Conservation (phyloP, 2,113 vertebrate species). For the Numenius arquata region DNA sequence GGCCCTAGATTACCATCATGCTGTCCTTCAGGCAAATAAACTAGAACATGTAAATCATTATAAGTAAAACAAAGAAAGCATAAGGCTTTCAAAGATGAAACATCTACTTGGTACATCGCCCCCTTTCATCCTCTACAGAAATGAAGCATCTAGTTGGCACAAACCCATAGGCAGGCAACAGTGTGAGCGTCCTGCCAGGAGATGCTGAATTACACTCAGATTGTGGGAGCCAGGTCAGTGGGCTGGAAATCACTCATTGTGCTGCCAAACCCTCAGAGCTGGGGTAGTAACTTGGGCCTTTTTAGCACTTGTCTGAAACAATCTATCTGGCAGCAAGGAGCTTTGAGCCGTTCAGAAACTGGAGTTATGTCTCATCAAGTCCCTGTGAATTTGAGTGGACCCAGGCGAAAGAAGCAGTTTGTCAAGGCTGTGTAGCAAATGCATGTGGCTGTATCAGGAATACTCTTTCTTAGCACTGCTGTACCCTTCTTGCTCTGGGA, state of each 20-base stretch:
- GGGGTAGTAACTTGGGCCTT: background rate
- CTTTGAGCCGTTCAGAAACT: background rate
- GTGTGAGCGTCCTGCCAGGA: background rate
- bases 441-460: background rate
- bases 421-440: background rate
- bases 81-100: background rate
- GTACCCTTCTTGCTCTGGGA: background rate
- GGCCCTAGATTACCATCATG: background rate
- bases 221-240: background rate
- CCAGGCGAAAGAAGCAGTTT: background rate
- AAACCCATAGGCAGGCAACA: background rate
- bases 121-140: background rate
- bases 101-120: background rate
- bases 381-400: background rate
- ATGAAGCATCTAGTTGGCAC: background rate
- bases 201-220: background rate
- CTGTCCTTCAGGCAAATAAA: background rate
- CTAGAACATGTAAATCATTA: background rate
- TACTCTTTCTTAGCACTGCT: background rate
- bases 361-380: background rate
- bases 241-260: background rate
- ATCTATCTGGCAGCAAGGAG: background rate
- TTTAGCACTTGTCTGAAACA: constrained; percentile 18
- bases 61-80: background rate
- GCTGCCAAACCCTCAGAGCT: background rate